Evolutionary conservation across 2,797 vertebrate genomes (phyloP).

Genomic region (Martes flavigula): DNA sequence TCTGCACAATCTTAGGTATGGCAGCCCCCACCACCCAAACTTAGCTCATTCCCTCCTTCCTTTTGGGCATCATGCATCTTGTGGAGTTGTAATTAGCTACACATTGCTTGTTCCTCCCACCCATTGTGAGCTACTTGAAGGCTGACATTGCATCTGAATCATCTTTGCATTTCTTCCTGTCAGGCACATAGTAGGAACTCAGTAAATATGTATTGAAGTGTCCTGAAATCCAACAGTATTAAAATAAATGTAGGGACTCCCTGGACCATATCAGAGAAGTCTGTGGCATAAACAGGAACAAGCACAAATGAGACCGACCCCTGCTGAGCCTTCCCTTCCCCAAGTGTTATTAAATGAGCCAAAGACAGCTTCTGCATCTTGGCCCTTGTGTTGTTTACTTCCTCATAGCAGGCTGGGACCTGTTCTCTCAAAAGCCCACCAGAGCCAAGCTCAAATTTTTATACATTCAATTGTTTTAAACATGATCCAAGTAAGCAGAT

Average conservation of each 20-base stretch:
- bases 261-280: neutral
- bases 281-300: neutral
- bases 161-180: neutral
- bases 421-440: neutral
- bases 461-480: neutral
- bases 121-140: neutral
- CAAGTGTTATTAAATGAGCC: neutral
- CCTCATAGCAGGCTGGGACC: neutral
- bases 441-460: neutral
- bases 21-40: neutral
- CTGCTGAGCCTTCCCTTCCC: neutral
- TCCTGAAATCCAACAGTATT: neutral
- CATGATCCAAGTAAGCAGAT: neutral
- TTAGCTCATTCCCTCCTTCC: neutral
- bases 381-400: neutral
- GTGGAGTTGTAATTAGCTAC: neutral
- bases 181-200: neutral
- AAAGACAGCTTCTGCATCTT: neutral
- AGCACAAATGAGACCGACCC: neutral
- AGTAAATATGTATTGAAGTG: neutral
- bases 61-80: accelerated
- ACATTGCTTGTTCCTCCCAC: neutral
- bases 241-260: neutral
- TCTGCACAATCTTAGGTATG: neutral
- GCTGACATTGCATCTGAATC: neutral